Evolutionary conservation across 2,888 invertebrate species (phyloP), one percentile per base, ranked within the genome.

Genomic region (Eretmocerus hayati): DNA sequence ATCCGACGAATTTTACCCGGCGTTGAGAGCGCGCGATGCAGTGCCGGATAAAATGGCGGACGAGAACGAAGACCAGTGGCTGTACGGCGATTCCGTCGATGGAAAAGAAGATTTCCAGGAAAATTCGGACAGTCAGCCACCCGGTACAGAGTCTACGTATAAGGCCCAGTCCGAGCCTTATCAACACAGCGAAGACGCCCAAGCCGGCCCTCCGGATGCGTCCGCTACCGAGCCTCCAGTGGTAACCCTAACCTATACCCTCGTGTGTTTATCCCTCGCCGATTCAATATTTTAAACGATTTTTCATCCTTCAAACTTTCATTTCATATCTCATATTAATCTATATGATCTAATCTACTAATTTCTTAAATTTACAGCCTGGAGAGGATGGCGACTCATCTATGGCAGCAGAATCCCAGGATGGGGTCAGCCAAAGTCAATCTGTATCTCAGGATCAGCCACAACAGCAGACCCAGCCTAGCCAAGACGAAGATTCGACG

Each of bases 1-100:
- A n/a, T n/a, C n/a, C n/a, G n/a, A n/a, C n/a, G n/a, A n/a, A n/a
- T n/a, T n/a, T n/a, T n/a, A n/a, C n/a, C n/a, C n/a, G n/a, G n/a
- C n/a, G n/a, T n/a, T n/a, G n/a, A n/a, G n/a, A n/a, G n/a, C n/a
- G n/a, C n/a, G 26, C 26, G 6, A 26, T 33, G n/a, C 5, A 33
- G 33, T 33, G 5, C 15, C 33, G n/a, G 30, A 41, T 62, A 72
- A 74, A 69, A 81, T 82, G 81, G 80, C 81, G 60, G 83, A 83
- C 50, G 83, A 84, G 70, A 87, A 85, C 72, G 90, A 91, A 67
- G 90, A 91, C 75, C 86, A 81, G 65, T 91, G 90, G 90, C 75
- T 91, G 52, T 91, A 91, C 63, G 90, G 90, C 18, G 89, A 88
- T 62, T 81, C 84, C 1, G 81, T 78, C 61, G 76, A 77, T 26